Conservation (phyloP, 2,888 invertebrate species). For the Mesodorylaimus sp. region DNA sequence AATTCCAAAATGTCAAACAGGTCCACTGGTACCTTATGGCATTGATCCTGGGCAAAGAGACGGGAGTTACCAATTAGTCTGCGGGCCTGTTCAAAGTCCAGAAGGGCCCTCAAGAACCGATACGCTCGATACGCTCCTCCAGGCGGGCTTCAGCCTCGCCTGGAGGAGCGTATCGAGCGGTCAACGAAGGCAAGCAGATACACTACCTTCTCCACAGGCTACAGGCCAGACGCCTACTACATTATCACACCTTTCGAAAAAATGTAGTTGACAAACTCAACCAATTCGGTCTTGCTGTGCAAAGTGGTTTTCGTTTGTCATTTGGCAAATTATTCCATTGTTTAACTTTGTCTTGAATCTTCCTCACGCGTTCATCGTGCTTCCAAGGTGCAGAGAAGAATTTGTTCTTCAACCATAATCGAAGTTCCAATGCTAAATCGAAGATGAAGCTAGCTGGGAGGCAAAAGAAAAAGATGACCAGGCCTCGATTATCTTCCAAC, state of each 20-base stretch:
- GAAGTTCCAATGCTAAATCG: slow-evolving; percentile 35
- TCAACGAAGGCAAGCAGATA: no score
- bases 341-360: slow-evolving; percentile 26
- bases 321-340: slow-evolving; percentile 31
- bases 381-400: slow-evolving; percentile 28
- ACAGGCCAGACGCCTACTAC: not conserved
- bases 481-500: slow-evolving; percentile 42
- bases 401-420: slow-evolving; percentile 32
- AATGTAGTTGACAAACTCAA: slow-evolving; percentile 48
- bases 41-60: slow-evolving; percentile 35
- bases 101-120: no score
- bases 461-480: slow-evolving; percentile 47
- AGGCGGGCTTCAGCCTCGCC: no score
- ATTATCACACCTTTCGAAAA: slow-evolving; percentile 39
- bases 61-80: no score
- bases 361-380: slow-evolving; percentile 25
- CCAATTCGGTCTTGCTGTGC: slow-evolving; percentile 52
- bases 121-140: no score
- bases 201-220: no score
- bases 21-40: slow-evolving; percentile 46
- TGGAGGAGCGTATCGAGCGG: no score
- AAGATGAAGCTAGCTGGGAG: slow-evolving; percentile 49
- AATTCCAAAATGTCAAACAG: slow-evolving; percentile 45
- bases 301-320: slow-evolving; percentile 40
- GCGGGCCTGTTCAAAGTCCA: no score